Evolutionary conservation across 2,113 vertebrate genomes (phyloP).

Genomic region (Ancistrus triradiatus): DNA sequence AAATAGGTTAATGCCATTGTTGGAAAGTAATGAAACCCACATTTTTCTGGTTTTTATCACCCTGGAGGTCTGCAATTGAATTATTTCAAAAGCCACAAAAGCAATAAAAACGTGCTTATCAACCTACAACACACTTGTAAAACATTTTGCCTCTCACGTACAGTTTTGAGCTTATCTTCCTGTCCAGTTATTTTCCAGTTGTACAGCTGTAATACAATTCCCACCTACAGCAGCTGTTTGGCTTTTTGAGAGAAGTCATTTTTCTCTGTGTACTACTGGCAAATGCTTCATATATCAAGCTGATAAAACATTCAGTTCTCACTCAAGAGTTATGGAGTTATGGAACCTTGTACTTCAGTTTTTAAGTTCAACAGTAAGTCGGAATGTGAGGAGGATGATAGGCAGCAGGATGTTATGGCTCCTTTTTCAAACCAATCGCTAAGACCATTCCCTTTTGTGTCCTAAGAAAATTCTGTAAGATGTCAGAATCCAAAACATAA

Average conservation of each 20-base stretch:
- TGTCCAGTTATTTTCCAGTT: not conserved
- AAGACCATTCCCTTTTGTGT: conserved; percentile 18
- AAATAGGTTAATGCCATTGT: conserved; percentile 21
- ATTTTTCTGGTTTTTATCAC: conserved; percentile 28
- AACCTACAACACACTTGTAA: not conserved
- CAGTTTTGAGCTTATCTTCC: not conserved
- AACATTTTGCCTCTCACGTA: not conserved
- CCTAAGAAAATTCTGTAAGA: conserved; percentile 18
- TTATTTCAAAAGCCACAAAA: conserved; percentile 20
- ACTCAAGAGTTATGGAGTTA: conserved; percentile 25
- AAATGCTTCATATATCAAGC: conserved; percentile 32
- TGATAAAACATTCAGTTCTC: conserved; percentile 36
- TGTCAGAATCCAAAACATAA: conserved; percentile 32
- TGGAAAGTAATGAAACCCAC: conserved; percentile 11
- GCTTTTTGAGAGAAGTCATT: conserved; percentile 7
- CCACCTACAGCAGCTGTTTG: conserved; percentile 23
- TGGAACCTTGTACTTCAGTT: conserved; percentile 11
- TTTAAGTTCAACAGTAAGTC: conserved; percentile 23
- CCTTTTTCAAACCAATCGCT: conserved; percentile 16
- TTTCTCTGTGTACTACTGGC: conserved; percentile 32
- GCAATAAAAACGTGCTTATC: not conserved
- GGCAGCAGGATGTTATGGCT: conserved; percentile 4
- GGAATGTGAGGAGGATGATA: conserved; percentile 23
- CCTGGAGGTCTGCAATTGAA: not conserved
- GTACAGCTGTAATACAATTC: conserved; percentile 1